Evolutionary conservation across 2,888 invertebrate genomes (phyloP).

Genomic region (Harpalus rufipes): DNA sequence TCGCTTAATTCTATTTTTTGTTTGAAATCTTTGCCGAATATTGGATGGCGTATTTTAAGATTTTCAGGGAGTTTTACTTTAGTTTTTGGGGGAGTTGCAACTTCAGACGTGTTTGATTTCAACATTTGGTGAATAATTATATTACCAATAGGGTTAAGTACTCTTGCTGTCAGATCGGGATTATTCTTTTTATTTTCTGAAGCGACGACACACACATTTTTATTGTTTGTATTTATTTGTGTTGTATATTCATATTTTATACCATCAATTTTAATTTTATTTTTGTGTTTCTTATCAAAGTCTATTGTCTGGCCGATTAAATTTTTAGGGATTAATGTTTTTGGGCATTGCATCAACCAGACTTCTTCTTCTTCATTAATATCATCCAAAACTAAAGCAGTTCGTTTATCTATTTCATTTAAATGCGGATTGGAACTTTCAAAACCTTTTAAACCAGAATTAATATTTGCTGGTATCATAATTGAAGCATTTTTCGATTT

Average conservation of each 20-base stretch:
- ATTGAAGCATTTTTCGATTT: neutral
- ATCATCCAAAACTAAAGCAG: constrained; percentile 45
- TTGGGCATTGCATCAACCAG: constrained; percentile 68
- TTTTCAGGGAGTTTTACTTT: constrained; percentile 70
- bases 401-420: constrained; percentile 19
- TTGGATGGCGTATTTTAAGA: constrained; percentile 72
- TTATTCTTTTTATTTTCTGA: constrained; percentile 43
- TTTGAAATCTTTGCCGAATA: constrained; percentile 73
- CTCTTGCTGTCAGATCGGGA: constrained; percentile 26
- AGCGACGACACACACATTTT: constrained; percentile 49
- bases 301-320: constrained; percentile 64
- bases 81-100: constrained; percentile 67
- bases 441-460: constrained; percentile 15
- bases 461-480: neutral
- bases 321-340: constrained; percentile 60
- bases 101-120: constrained; percentile 53
- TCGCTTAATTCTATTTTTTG: constrained; percentile 71
- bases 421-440: constrained; percentile 43
- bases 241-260: constrained; percentile 64
- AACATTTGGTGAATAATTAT: constrained; percentile 64
- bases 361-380: constrained; percentile 62
- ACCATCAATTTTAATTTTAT: constrained; percentile 55
- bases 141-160: constrained; percentile 60
- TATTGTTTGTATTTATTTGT: constrained; percentile 22
- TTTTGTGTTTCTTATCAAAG: constrained; percentile 47